Evolutionary conservation across 2,888 invertebrate genomes (phyloP).

Genomic region (Cephus nigrinus): DNA sequence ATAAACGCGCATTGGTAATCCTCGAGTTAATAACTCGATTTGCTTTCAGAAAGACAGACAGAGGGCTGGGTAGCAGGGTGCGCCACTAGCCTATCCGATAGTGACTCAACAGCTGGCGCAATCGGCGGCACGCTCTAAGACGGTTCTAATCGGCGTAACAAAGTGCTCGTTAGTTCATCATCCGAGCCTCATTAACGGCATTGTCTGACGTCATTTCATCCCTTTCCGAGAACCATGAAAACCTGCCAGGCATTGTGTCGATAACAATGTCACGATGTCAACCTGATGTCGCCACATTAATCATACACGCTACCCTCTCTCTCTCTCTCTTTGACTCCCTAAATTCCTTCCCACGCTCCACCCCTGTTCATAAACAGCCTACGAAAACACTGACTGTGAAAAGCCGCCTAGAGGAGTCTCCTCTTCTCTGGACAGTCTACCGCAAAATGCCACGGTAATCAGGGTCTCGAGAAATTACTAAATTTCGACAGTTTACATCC

Average conservation of each 20-base stretch:
- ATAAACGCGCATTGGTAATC: too few species aligned
- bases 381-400: not conserved
- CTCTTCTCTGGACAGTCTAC: not conserved
- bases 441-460: not conserved
- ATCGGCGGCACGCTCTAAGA: not conserved
- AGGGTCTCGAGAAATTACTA: not conserved
- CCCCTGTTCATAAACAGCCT: not conserved
- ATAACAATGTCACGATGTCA: constrained; percentile 42
- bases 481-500: not conserved
- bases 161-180: constrained; percentile 32
- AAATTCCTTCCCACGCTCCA: not conserved
- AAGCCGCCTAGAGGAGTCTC: not conserved
- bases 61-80: too few species aligned
- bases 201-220: constrained; percentile 34
- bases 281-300: constrained; percentile 39
- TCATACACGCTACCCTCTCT: constrained; percentile 27
- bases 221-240: constrained; percentile 24
- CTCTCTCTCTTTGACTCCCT: constrained; percentile 13
- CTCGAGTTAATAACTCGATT: too few species aligned
- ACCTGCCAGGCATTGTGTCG: constrained; percentile 38
- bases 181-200: constrained; percentile 35
- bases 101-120: not conserved
- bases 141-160: not conserved
- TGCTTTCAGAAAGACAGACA: too few species aligned
- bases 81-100: too few species aligned